Base-by-base conservation (phyloP, 2,888 invertebrate species). In the Adelognathus sp. region DNA sequence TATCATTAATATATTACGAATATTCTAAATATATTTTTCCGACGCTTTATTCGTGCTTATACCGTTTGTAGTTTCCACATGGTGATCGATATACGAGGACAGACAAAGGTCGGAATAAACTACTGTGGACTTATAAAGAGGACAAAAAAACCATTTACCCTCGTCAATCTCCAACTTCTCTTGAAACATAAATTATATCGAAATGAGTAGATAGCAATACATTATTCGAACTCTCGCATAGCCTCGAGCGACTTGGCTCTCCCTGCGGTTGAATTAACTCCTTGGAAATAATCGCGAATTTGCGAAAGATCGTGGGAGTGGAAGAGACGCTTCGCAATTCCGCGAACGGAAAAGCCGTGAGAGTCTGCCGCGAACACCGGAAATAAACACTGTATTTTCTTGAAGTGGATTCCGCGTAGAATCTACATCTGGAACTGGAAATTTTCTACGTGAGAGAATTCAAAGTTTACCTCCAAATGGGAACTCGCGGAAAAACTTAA, bases 181-280 rank as follows among this genome's bases (percentile, higher is more conserved):
- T 29, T 3, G 33, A 60, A 60, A 60, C 2, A 16, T n/a, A 14
- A 54, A 75, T 82, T 84, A 80, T 80, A 82, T 83, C 79, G 81
- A 79, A 85, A 85, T 85, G 84, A 84, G 83, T 82, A 82, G 84
- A 85, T 81, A 83, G 79, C 70, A 70, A 76, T 67, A 70, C 44
- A n/a, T 3, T 1, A 2, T 3, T 52, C 5, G 14, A 4, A 5
- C 18, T 39, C 29, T 7, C 27, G 21, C 16, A 7, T 7, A 39
- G 6, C 61, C 41, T 67, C 24, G 24, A 27, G 44, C 1, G n/a
- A 29, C 16, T 44, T 14, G 6, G 46, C 21, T n/a, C 14, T 29
- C 50, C 39, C 18, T 39, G 56, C 33, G 64, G 69, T 46, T 60
- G 76, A 83, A 82, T 84, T 82, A 84, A 84, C 73, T 46, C 76